Evolutionary conservation across 2,113 vertebrate genomes (phyloP).

Genomic region (Tamias sibiricus): DNA sequence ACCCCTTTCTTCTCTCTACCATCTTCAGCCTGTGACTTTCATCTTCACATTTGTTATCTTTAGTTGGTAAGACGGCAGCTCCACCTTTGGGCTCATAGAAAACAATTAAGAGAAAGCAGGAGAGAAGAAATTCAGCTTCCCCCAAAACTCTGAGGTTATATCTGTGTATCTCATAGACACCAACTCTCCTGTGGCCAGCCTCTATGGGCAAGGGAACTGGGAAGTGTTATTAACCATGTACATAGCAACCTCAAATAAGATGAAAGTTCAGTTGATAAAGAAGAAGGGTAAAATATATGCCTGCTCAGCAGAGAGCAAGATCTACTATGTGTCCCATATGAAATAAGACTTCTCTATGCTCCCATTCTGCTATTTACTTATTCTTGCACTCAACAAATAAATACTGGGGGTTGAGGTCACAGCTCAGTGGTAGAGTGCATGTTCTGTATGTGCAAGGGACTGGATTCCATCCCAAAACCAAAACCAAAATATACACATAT

Average conservation of each 20-base stretch:
- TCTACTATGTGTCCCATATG: not conserved
- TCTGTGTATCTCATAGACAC: not conserved
- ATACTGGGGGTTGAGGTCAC: not conserved
- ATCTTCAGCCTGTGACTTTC: not conserved
- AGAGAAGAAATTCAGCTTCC: not conserved
- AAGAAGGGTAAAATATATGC: not conserved
- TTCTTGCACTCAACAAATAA: not conserved
- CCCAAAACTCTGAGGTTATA: not conserved
- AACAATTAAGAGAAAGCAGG: not conserved
- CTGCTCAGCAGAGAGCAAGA: not conserved
- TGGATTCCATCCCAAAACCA: not conserved
- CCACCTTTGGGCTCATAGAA: not conserved
- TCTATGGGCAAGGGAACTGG: too few species aligned
- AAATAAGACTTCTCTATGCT: not conserved
- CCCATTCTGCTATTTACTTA: accelerated
- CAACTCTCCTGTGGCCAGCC: not conserved
- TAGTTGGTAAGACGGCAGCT: not conserved
- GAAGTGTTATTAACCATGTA: not conserved
- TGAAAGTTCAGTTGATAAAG: not conserved
- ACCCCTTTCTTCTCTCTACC: not conserved
- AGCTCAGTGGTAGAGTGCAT: not conserved
- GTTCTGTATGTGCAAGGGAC: not conserved
- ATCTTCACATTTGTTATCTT: not conserved
- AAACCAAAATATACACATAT: not conserved
- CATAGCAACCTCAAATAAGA: not conserved